phyloP scores from a whole-genome alignment of 2,888 invertebrate species.

The Imbricaverruca yamaguchii region DNA sequence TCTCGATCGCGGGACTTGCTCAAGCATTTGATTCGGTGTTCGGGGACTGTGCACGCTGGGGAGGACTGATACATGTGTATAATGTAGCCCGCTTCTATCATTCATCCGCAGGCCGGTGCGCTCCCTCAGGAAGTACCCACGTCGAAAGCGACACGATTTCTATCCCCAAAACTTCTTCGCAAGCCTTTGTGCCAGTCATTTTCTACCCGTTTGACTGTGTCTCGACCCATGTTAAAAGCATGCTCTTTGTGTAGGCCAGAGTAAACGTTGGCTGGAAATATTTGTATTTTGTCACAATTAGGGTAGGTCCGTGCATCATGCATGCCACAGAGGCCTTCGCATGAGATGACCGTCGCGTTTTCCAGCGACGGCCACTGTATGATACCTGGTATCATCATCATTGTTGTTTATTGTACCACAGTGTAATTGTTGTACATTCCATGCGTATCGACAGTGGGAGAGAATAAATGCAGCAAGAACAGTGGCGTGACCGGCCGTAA shows the following conservation, averaged over 20 bases:
- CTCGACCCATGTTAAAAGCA: too few species aligned
- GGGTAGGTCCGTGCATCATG: not conserved
- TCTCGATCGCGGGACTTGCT: not conserved
- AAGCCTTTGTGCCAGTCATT: too few species aligned
- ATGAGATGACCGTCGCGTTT: not conserved
- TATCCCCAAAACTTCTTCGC: not conserved
- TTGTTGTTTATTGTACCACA: constrained; percentile 2
- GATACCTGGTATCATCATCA: not conserved
- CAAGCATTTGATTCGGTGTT: not conserved
- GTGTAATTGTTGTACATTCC: constrained; percentile 19
- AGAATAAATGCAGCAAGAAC: not conserved
- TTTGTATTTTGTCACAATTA: constrained; percentile 8
- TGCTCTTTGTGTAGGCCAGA: too few species aligned
- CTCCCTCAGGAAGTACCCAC: not conserved
- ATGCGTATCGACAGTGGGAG: not conserved
- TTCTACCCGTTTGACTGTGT: too few species aligned
- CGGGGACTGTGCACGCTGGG: not conserved
- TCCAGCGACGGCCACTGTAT: not conserved
- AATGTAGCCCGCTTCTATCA: not conserved
- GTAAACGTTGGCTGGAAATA: not conserved
- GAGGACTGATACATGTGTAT: not conserved
- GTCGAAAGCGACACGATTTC: not conserved
- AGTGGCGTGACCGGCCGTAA: too few species aligned
- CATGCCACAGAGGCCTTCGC: not conserved
- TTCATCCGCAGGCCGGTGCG: not conserved